These are phyloP conservation scores for Ciona savignyi DNA, from an alignment of 23 tunicate species.

Conservation along the genomic window DNA sequence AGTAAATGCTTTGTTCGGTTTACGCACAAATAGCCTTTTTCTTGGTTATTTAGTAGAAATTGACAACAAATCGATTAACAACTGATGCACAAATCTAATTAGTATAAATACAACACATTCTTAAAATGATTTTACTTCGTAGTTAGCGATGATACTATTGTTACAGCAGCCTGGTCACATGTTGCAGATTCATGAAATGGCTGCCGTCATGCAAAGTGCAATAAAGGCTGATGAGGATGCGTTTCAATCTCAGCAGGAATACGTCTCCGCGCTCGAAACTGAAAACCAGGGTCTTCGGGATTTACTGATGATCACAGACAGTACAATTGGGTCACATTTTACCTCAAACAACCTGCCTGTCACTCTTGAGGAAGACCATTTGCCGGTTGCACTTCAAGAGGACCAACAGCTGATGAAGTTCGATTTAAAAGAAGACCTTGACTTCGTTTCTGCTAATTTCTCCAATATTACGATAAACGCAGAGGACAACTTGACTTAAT, in stretches of 20 bases:
- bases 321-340: slow-evolving; percentile 37
- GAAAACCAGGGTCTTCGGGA: slow-evolving; percentile 73
- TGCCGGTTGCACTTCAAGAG: neutral
- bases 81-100: too few species aligned
- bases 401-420: too few species aligned
- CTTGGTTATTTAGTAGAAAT: too few species aligned
- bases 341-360: slow-evolving; percentile 5
- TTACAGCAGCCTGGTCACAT: neutral
- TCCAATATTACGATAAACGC: neutral
- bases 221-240: slow-evolving; percentile 58
- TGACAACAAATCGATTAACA: too few species aligned
- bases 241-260: slow-evolving; percentile 28
- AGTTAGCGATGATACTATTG: too few species aligned
- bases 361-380: too few species aligned
- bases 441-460: neutral
- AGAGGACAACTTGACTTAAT: neutral
- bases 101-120: too few species aligned
- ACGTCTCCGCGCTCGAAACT: slow-evolving; percentile 42
- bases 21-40: too few species aligned
- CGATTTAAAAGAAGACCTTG: too few species aligned
- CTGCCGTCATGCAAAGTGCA: slow-evolving; percentile 83
- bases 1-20: too few species aligned
- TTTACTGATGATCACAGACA: slow-evolving; percentile 56
- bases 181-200: slow-evolving; percentile 78
- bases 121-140: too few species aligned